A percentile compares a stretch with the other conserved stretches of the same genome.
Evolutionary conservation across 2,797 vertebrate species (phyloP).

Genomic region (Echeneis naucrates): DNA sequence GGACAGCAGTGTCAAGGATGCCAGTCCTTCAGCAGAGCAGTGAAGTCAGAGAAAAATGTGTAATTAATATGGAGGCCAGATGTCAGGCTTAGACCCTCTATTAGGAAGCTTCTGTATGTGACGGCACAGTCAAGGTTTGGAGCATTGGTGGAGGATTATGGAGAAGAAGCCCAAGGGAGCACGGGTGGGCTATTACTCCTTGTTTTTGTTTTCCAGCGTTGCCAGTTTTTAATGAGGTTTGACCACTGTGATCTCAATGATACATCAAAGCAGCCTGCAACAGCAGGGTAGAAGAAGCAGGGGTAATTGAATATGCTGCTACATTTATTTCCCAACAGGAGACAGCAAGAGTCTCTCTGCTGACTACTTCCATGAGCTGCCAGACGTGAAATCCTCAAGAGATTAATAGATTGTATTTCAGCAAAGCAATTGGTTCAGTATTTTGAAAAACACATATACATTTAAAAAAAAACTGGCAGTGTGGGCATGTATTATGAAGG

Average conservation of each 20-base stretch:
- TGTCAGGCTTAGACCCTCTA: slow-evolving; percentile 38
- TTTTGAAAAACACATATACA: slow-evolving; percentile 51
- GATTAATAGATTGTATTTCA: slow-evolving; percentile 48
- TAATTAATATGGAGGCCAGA: slow-evolving; percentile 70
- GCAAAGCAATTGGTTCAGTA: slow-evolving; percentile 43
- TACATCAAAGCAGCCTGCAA: slow-evolving; percentile 68
- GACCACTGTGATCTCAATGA: slow-evolving; percentile 68
- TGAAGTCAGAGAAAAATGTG: slow-evolving; percentile 32
- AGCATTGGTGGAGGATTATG: slow-evolving; percentile 45
- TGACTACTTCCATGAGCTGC: slow-evolving; percentile 34
- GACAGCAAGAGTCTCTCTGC: slow-evolving; percentile 45
- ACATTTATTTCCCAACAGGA: slow-evolving; percentile 75
- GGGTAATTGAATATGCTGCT: slow-evolving; percentile 76
- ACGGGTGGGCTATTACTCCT: slow-evolving; percentile 72
- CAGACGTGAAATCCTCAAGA: slow-evolving; percentile 40
- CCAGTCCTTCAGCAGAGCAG: slow-evolving; percentile 51
- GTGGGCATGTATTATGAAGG: slow-evolving; percentile 12
- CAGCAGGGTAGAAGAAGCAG: slow-evolving; percentile 54
- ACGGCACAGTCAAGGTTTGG: slow-evolving; percentile 47
- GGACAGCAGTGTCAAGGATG: slow-evolving; percentile 44
- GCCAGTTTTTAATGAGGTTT: slow-evolving; percentile 77
- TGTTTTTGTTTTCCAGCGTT: slow-evolving; percentile 78
- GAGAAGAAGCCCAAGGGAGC: slow-evolving; percentile 50
- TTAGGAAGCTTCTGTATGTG: slow-evolving; percentile 39
- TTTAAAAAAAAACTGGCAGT: slow-evolving; percentile 2